Evolutionary conservation across 2,888 invertebrate species (phyloP).

Genomic region (Villa cingulata): DNA sequence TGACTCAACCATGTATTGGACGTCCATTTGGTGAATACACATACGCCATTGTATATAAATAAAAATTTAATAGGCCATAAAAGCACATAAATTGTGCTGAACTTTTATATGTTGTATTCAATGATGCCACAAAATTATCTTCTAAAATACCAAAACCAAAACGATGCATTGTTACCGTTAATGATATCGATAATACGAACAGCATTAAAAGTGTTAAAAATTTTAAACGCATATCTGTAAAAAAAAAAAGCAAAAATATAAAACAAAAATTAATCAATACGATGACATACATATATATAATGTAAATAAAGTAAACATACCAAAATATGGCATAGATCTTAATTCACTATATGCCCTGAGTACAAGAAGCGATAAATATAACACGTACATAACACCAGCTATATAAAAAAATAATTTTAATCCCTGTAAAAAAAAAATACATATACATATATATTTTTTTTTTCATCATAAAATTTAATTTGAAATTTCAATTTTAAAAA

Average conservation of each 20-base stretch:
- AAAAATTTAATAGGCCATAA: slow-evolving; percentile 87
- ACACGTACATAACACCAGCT: slow-evolving; percentile 67
- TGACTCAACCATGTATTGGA: slow-evolving; percentile 62
- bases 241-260: background rate
- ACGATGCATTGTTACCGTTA: slow-evolving; percentile 61
- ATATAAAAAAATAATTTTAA: slow-evolving; percentile 85
- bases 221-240: slow-evolving; percentile 74
- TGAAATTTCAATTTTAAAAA: slow-evolving; percentile 1
- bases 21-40: slow-evolving; percentile 79
- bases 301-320: slow-evolving; percentile 52
- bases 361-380: slow-evolving; percentile 71
- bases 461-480: background rate
- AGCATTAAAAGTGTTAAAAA: slow-evolving; percentile 78
- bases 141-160: slow-evolving; percentile 84
- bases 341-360: slow-evolving; percentile 87
- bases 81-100: slow-evolving; percentile 93
- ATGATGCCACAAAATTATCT: slow-evolving; percentile 84
- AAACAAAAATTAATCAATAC: background rate
- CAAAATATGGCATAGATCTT: slow-evolving; percentile 94
- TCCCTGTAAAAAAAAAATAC: slow-evolving; percentile 48
- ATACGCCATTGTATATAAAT: slow-evolving; percentile 85
- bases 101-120: slow-evolving; percentile 76
- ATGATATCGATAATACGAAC: slow-evolving; percentile 60
- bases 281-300: too few relatives aligned
- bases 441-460: background rate